Evolutionary conservation across 2,113 vertebrate species (phyloP).

Genomic region (Zapus hudsonius): DNA sequence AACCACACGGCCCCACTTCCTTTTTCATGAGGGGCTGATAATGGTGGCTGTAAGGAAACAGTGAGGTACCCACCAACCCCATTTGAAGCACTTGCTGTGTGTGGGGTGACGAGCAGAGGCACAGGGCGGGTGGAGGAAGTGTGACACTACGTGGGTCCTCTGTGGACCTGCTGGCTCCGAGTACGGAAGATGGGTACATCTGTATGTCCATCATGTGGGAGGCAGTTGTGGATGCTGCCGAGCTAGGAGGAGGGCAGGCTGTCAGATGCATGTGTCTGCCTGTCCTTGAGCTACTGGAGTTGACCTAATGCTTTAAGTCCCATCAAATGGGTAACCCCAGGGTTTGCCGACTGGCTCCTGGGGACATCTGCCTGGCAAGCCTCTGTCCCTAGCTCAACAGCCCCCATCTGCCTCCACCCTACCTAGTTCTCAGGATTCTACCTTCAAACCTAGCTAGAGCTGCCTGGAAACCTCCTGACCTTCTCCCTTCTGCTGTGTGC

Average conservation of each 20-base stretch:
- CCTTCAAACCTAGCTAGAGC: neutral
- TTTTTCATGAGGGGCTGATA: neutral
- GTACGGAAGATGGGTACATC: neutral
- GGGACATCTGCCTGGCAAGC: neutral
- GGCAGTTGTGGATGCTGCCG: neutral
- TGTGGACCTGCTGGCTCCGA: neutral
- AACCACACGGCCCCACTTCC: no score
- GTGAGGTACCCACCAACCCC: no score
- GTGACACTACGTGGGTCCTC: neutral
- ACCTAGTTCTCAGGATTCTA: neutral
- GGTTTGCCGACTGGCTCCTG: neutral
- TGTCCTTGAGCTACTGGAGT: neutral
- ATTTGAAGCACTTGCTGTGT: neutral
- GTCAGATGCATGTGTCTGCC: neutral
- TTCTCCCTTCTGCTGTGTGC: no score
- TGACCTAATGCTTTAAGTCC: neutral
- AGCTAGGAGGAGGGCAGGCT: neutral
- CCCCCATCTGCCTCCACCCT: neutral
- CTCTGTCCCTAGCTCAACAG: neutral
- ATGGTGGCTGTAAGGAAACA: neutral
- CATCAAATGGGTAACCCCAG: neutral
- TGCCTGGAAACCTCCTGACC: neutral
- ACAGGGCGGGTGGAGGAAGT: neutral
- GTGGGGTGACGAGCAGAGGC: neutral
- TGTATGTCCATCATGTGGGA: accelerated